A percentile compares a stretch with the other conserved stretches of the same genome.
phyloP scores from a whole-genome alignment of 2,113 vertebrate species.

The Phocoena sinus region DNA sequence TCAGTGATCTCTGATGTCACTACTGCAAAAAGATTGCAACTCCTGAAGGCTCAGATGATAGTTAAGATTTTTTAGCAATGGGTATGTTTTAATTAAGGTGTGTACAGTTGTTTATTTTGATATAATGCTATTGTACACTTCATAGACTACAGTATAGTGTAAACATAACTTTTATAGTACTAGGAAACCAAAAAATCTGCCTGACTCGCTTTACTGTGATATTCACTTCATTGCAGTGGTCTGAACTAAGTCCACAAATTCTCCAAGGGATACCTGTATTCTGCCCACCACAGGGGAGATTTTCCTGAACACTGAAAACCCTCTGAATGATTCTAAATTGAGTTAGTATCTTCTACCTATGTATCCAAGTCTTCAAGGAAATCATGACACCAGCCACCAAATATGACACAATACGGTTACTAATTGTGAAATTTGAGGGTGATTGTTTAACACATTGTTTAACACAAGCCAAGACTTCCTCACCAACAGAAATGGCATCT shows the following conservation, averaged over 20 bases:
- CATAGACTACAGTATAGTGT: not conserved
- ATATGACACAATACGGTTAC: too few species aligned
- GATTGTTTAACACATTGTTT: not conserved
- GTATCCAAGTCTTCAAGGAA: not conserved
- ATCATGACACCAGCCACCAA: not conserved
- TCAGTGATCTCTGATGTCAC: not conserved
- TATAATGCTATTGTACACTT: not conserved
- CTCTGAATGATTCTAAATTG: not conserved
- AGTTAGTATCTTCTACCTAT: not conserved
- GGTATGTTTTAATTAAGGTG: not conserved
- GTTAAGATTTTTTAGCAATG: not conserved
- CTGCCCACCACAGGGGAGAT: not conserved
- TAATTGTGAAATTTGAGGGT: not conserved
- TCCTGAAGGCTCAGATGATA: not conserved
- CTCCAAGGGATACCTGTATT: not conserved
- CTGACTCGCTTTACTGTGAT: not conserved
- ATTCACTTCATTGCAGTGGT: not conserved
- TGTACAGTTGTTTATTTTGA: not conserved
- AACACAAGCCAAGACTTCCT: not conserved
- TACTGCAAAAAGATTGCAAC: not conserved
- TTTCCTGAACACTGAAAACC: not conserved
- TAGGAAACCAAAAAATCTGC: not conserved
- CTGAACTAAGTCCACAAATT: not conserved
- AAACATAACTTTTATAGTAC: not conserved
- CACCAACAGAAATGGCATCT: not conserved